phyloP scores from a whole-genome alignment of 2,797 vertebrate species.

The Psittacula echo region DNA sequence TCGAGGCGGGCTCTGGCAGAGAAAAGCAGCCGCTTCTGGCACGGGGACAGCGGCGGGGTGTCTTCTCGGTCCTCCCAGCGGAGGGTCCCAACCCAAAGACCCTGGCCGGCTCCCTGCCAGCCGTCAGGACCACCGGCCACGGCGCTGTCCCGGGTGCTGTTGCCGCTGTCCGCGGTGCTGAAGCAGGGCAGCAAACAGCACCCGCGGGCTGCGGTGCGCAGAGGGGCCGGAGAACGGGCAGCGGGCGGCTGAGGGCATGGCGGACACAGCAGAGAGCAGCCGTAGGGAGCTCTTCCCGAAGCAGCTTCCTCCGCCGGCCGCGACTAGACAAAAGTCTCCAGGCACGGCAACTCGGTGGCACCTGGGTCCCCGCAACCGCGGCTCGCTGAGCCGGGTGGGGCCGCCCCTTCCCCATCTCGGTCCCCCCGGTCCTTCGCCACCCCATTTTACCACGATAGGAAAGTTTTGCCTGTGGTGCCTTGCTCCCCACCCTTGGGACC shows the following conservation, averaged over 20 bases:
- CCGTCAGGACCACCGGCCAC: neutral
- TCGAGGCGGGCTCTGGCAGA: neutral
- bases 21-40: neutral
- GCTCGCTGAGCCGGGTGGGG: neutral
- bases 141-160: neutral
- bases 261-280: neutral
- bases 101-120: neutral
- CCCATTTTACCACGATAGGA: neutral
- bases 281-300: neutral
- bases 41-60: neutral
- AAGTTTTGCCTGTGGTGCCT: conserved; percentile 53
- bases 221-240: neutral
- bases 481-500: neutral
- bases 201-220: rapidly evolving
- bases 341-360: neutral
- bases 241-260: too few species aligned
- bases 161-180: conserved; percentile 32
- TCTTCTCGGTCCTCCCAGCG: neutral
- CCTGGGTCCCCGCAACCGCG: neutral
- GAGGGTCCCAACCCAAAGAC: neutral
- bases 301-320: neutral
- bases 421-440: neutral
- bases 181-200: neutral
- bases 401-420: neutral
- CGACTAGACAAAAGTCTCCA: neutral